A percentile compares a stretch with the other conserved stretches of the same genome.
phyloP scores from a whole-genome alignment of 2,113 vertebrate species.

The Chloropsis cyanopogon region DNA sequence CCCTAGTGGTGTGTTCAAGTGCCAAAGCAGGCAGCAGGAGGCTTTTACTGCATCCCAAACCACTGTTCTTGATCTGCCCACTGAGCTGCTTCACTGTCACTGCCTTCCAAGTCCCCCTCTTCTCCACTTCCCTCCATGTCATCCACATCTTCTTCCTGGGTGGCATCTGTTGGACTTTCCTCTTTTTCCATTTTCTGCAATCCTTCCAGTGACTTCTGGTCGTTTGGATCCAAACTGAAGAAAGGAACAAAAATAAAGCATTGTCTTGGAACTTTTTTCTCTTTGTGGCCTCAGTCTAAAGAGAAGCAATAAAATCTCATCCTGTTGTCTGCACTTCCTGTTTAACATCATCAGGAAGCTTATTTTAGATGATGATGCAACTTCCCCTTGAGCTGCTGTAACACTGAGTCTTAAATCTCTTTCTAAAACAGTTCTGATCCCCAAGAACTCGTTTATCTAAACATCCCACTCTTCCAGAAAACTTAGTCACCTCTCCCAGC shows the following conservation, averaged over 20 bases:
- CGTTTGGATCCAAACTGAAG: slow-evolving; percentile 92
- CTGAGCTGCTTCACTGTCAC: slow-evolving; percentile 95
- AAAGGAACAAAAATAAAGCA: slow-evolving; percentile 34
- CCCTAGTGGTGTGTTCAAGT: not conserved
- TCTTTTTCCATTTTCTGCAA: slow-evolving; percentile 99
- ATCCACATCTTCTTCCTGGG: slow-evolving; percentile 95
- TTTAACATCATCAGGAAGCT: not conserved
- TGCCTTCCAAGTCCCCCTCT: slow-evolving; percentile 96
- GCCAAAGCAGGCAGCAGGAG: not conserved
- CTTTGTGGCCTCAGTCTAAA: not conserved
- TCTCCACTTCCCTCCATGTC: slow-evolving; percentile 99
- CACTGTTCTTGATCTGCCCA: slow-evolving; percentile 99
- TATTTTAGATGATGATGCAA: not conserved
- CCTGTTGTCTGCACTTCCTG: slow-evolving; percentile 11
- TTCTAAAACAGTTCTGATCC: not conserved
- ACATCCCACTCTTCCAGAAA: not conserved
- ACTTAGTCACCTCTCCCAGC: not conserved
- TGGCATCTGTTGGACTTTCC: slow-evolving; percentile 94
- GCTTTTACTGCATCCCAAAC: slow-evolving; percentile 94
- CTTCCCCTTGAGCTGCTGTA: not conserved
- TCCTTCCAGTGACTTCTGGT: slow-evolving; percentile 97
- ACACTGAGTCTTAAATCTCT: not conserved
- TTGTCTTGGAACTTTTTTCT: not conserved
- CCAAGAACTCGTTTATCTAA: not conserved
- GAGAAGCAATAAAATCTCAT: not conserved